Base-by-base conservation (phyloP, 2,888 invertebrate species). In the Lamproptera curius region DNA sequence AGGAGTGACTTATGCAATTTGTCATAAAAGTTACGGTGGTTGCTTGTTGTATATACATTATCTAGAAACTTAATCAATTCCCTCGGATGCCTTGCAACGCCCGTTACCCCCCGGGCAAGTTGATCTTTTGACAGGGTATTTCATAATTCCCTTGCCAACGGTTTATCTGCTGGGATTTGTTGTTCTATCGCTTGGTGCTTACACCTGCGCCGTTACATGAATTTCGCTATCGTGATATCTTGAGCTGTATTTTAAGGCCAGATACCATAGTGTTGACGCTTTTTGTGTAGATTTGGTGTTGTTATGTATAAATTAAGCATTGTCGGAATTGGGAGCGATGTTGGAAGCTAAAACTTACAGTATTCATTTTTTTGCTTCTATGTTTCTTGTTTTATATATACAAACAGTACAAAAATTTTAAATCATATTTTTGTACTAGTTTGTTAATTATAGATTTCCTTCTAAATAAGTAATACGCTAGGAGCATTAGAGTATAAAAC, bases 141-240 rank as follows among this genome's bases (percentile, higher is more conserved):
- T 49, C 48, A 40, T 39, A 43, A 49, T 44, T 40, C 15, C 35
- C n/a, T 33, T 34, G 15, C 10, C 13, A 49, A 26, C 28, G n/a
- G 39, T 40, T 35, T 40, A 40, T 49, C 40, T 16, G 31, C 28
- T 40, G 36, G 35, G 40, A 44, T 49, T 49, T 40, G 34, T 39
- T 43, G 36, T 44, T 44, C 20, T 15, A 26, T 34, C 14, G 35
- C 35, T 38, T 2, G 20, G 35, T 28, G 14, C 36, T 43, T 44
- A 40, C 49, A 49, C 43, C 49, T 44, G 49, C 44, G 35, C 31
- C 40, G 26, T 49, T 49, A 49, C 44, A 49, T 44, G 44, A 44
- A 17, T 49, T 35, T 36, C 17, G 26, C 36, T 44, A 49, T 40
- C 17, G 40, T 44, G 44, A 49, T 40, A 31, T n/a, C n/a, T n/a